Percentiles rank a stretch among this genome's conserved stretches.
These are phyloP conservation scores for Ophion slaviceki DNA, from an alignment of 2,888 invertebrate genomes.

Conservation along the genomic window DNA sequence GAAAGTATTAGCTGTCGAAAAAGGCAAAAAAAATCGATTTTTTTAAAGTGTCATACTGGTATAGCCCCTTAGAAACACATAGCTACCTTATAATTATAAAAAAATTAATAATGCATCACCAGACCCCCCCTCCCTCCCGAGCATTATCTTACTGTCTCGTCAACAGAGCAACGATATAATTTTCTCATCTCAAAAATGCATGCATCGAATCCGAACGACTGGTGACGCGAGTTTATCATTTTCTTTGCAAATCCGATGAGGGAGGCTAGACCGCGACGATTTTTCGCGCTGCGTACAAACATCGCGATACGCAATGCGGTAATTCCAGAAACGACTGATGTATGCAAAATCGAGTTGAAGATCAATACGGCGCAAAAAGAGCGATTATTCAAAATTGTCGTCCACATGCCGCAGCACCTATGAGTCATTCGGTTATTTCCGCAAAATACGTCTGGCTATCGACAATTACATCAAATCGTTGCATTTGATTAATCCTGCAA, in stretches of 20 bases:
- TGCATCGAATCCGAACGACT: not conserved
- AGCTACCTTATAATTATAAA: not conserved
- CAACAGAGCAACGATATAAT: conserved; percentile 32
- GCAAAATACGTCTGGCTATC: not conserved
- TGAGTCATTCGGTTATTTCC: conserved; percentile 20
- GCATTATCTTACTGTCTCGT: conserved; percentile 31
- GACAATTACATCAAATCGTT: conserved; percentile 5
- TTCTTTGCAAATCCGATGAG: not conserved
- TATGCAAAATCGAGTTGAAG: conserved; percentile 35
- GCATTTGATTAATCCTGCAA: not conserved
- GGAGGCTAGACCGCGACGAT: not conserved
- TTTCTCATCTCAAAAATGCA: conserved; percentile 7
- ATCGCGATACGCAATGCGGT: not conserved
- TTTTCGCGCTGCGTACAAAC: not conserved
- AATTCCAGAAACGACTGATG: not conserved
- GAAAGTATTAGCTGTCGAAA: too few species aligned
- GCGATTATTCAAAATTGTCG: conserved; percentile 29
- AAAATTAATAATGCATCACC: conserved; percentile 8
- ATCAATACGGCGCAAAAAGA: conserved; percentile 23
- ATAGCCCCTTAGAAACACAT: too few species aligned
- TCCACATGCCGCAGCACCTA: not conserved
- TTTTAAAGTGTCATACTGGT: too few species aligned
- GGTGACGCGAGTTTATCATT: not conserved
- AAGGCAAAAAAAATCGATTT: too few species aligned
- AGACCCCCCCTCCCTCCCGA: not conserved